Conservation (phyloP, 2,888 invertebrate species). For the Biston stratarius region DNA sequence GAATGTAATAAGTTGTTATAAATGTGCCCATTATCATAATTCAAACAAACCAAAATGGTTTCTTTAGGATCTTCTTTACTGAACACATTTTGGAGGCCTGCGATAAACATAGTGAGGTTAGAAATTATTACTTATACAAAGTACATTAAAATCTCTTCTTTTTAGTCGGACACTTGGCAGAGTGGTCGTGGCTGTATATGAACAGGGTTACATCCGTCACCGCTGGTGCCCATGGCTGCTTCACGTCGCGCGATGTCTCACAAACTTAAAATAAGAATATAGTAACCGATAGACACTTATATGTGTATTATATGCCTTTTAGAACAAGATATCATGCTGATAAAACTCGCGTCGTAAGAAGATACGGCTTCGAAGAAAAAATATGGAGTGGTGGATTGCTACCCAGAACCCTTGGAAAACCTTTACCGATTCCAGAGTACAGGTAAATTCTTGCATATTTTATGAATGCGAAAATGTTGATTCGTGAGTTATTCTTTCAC, state of each 20-base stretch:
- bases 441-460: conserved; percentile 59
- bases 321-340: conserved; percentile 88
- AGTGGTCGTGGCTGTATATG: no score
- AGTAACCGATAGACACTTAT: not conserved
- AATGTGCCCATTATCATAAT: not conserved
- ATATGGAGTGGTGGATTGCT: conserved; percentile 89
- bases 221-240: no score
- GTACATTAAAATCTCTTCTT: not conserved
- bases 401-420: conserved; percentile 87
- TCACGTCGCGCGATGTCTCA: no score
- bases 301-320: conserved; percentile 54
- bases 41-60: conserved; percentile 57
- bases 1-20: not conserved
- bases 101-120: conserved; percentile 75
- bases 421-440: conserved; percentile 89
- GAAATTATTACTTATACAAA: conserved; percentile 31
- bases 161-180: no score
- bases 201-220: no score
- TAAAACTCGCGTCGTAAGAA: conserved; percentile 87
- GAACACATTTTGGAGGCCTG: conserved; percentile 72
- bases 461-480: no score
- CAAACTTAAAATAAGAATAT: not conserved
- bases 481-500: no score
- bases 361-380: conserved; percentile 91
- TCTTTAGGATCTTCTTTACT: conserved; percentile 69